Evolutionary conservation across 2,113 vertebrate genomes (phyloP).

Genomic region (Chlorodrepanis virens): DNA sequence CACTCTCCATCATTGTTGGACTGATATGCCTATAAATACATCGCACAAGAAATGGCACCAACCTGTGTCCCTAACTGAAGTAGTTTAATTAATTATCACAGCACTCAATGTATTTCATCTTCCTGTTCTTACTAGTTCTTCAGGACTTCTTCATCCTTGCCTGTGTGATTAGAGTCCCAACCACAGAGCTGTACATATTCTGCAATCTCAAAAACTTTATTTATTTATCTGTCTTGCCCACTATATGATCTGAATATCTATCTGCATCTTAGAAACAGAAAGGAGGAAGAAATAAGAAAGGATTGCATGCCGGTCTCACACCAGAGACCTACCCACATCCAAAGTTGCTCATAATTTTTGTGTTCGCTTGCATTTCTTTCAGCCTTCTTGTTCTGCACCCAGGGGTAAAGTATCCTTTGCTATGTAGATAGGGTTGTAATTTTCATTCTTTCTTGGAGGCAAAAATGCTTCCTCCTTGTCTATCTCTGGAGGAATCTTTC

Average conservation of each 20-base stretch:
- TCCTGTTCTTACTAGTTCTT: neutral
- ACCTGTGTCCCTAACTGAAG: neutral
- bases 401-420: slow-evolving; percentile 54
- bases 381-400: slow-evolving; percentile 19
- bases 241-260: neutral
- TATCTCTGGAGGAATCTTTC: slow-evolving; percentile 48
- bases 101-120: neutral
- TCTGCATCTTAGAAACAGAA: slow-evolving; percentile 5
- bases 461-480: slow-evolving; percentile 42
- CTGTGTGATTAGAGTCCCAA: neutral
- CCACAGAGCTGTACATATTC: neutral
- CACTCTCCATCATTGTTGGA: neutral
- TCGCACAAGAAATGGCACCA: neutral
- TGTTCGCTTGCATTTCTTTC: slow-evolving; percentile 6
- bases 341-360: slow-evolving; percentile 46
- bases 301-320: neutral
- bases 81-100: neutral
- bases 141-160: neutral
- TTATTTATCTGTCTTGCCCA: slow-evolving; percentile 25
- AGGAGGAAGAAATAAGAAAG: slow-evolving; percentile 10
- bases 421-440: slow-evolving; percentile 63
- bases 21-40: neutral
- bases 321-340: neutral
- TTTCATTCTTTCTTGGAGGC: slow-evolving; percentile 67
- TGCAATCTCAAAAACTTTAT: neutral